A percentile compares a stretch with the other conserved stretches of the same genome.
phyloP scores from a whole-genome alignment of 1,140 invertebrate genomes.

The Pectinophora gossypiella region DNA sequence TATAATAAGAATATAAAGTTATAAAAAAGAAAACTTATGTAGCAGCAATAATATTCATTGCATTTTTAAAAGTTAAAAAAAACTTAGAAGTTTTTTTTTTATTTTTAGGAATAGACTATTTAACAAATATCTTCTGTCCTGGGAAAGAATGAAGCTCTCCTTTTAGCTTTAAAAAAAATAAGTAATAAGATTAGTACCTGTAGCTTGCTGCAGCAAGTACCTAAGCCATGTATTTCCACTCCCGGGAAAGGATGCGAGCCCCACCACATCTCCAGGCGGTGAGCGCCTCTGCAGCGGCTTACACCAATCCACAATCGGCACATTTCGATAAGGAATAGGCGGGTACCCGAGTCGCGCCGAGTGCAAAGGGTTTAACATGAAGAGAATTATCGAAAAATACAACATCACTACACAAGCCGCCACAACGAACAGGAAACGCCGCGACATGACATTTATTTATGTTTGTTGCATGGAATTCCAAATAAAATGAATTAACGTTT shows the following conservation, averaged over 20 bases:
- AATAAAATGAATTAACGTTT: neutral
- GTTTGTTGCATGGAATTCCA: neutral
- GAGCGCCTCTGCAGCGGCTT: conserved; percentile 40
- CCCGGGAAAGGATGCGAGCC: conserved; percentile 85
- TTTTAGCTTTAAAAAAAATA: no score
- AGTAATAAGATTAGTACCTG: conserved; percentile 79
- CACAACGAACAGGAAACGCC: conserved; percentile 48
- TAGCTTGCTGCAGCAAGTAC: conserved; percentile 85
- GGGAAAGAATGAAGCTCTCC: no score
- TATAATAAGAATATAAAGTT: no score
- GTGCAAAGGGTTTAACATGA: conserved; percentile 56
- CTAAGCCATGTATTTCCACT: conserved; percentile 89
- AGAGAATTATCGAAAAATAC: conserved; percentile 62
- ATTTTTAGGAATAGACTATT: no score
- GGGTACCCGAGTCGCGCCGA: conserved; percentile 36
- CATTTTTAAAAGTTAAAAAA: no score
- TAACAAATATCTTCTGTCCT: no score
- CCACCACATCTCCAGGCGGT: conserved; percentile 61
- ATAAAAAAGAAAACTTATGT: no score
- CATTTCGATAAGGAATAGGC: conserved; percentile 33
- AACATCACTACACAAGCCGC: conserved; percentile 42
- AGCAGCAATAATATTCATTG: no score
- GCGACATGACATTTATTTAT: conserved; percentile 34
- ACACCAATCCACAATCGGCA: conserved; percentile 50
- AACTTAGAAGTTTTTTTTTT: no score